Conservation (phyloP, 2,888 invertebrate species). For the Hyposoter didymator region DNA sequence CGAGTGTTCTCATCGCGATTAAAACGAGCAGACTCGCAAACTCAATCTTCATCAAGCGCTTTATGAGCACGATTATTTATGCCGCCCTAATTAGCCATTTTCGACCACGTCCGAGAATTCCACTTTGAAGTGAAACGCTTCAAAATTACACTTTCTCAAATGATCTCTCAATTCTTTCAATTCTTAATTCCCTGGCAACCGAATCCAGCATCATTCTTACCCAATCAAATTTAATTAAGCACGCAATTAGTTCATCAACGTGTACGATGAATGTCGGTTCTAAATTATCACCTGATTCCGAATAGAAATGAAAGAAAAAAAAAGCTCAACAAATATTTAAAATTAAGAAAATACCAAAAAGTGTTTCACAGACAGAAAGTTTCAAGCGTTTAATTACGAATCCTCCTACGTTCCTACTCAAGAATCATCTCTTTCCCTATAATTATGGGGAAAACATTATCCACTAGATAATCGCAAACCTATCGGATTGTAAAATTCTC, state of each 20-base stretch:
- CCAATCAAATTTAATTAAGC: neutral
- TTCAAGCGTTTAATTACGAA: neutral
- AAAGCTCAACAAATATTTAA: neutral
- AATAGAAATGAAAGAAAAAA: neutral
- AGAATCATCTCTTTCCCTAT: neutral
- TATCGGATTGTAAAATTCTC: neutral
- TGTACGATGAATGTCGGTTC: neutral
- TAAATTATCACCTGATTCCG: neutral
- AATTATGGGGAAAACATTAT: slow-evolving; percentile 24
- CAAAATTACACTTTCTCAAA: slow-evolving; percentile 10
- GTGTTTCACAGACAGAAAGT: neutral
- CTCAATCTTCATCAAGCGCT: slow-evolving; percentile 24
- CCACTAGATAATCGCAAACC: neutral
- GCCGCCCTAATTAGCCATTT: slow-evolving; percentile 37
- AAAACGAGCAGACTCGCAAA: slow-evolving; percentile 16
- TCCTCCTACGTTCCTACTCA: neutral
- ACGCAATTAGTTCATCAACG: neutral
- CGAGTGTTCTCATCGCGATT: slow-evolving; percentile 9
- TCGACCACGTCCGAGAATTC: neutral
- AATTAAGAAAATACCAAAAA: neutral
- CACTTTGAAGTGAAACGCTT: neutral
- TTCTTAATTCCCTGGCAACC: neutral
- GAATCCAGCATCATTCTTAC: neutral
- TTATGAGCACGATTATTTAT: slow-evolving; percentile 33
- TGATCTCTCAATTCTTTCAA: neutral